Evolutionary conservation across 2,888 invertebrate genomes (phyloP), one percentile per base, ranked within the genome.

Genomic region (Leptarthrus brevirostris): DNA sequence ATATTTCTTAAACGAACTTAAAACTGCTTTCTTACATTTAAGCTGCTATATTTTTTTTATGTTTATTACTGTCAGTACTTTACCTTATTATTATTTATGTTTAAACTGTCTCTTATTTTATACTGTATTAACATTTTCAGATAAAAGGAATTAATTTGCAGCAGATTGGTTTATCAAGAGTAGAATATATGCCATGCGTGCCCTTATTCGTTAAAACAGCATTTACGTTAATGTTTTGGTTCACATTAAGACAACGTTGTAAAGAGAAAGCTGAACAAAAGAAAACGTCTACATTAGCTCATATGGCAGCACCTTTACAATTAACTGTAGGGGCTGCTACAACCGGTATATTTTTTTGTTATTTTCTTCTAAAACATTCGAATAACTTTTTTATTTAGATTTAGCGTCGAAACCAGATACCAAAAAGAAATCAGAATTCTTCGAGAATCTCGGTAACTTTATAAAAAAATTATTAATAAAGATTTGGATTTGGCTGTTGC

Each of bases 401-500:
- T 40, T 77, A 26, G 71, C 54, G 14, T 36, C 77, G 44, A 22
- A 79, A 72, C 78, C 78, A 44, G 79, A 80, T 44, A 80, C 80
- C 70, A 85, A 84, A 77, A 83, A 84, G 77, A 87, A 87, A 72
- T 88, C 87, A 76, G 86, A 88, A 81, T 86, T 92, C 76, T 88
- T 94, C 82, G 89, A 89, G 72, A 87, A 88, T 75, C 84, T 93
- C 34, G 95, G 95, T 3, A 87, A 87, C 69, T 86, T 91, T 80
- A 84, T 94, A 70, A 91, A 92, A 79, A 89, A 89, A 71, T 86
- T 93, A 26, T 86, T 98, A 80, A 94, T 95, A 0, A 95, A 94
- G 81, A 94, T 95, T 83, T 99, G 98, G 97, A 97, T 99, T 80
- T 95, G 97, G 88, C 91, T 98, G 54, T 95, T 98, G 10, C 94